Percentiles rank a stretch among this genome's conserved stretches.
phyloP scores from a whole-genome alignment of 35 echinoderm and acorn worm genomes.

The Ophiothrix spiculata region DNA sequence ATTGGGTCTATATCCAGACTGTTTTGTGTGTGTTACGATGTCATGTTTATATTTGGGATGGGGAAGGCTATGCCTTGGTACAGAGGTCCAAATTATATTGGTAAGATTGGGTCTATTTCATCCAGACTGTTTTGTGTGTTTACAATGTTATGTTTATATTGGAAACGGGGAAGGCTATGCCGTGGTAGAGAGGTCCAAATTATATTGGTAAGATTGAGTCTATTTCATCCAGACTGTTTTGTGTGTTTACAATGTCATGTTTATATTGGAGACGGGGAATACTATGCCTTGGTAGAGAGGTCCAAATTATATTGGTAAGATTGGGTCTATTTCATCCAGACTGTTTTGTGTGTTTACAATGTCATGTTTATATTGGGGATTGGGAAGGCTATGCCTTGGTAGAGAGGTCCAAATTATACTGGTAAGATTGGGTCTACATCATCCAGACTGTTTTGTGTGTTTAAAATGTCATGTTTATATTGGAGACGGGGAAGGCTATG shows the following conservation, averaged over 20 bases:
- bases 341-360: conserved; percentile 77
- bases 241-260: too few relatives aligned
- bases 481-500: conserved; percentile 42
- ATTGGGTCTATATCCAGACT: conserved; percentile 26
- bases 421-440: conserved; percentile 31
- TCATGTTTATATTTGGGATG: conserved; percentile 81
- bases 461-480: conserved; percentile 83
- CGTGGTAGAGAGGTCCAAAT: conserved; percentile 79
- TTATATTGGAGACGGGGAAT: too few relatives aligned
- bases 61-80: conserved; percentile 85
- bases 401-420: conserved; percentile 88
- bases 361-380: conserved; percentile 75
- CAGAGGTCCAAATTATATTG: conserved; percentile 92
- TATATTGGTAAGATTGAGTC: conserved; percentile 66
- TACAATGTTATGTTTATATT: too few relatives aligned
- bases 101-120: too few relatives aligned
- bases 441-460: conserved; percentile 46
- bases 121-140: too few relatives aligned
- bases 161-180: conserved; percentile 74
- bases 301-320: conserved; percentile 80
- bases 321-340: too few relatives aligned
- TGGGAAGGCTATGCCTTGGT: conserved; percentile 83
- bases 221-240: too few relatives aligned
- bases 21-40: conserved; percentile 89
- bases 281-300: conserved; percentile 81